phyloP scores from a whole-genome alignment of 2,797 vertebrate species.

The Spinus olivaceus region DNA sequence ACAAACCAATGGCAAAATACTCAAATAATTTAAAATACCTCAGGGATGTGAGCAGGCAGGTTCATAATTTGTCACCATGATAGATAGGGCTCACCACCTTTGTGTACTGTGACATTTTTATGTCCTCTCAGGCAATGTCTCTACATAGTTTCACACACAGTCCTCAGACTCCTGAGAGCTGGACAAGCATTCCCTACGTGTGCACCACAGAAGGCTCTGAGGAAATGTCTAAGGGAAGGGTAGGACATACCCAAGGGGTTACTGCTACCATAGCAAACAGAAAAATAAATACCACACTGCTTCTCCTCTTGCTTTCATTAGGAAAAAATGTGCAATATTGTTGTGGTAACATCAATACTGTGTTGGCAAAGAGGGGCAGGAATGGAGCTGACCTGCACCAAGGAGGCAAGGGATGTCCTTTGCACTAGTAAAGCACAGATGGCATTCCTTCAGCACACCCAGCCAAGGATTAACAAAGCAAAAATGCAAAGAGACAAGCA shows the following conservation, averaged over 20 bases:
- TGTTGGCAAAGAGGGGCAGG: not conserved
- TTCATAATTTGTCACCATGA: not conserved
- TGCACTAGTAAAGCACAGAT: not conserved
- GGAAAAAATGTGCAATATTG: not conserved
- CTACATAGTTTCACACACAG: not conserved
- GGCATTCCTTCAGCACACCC: not conserved
- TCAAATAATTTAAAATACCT: not conserved
- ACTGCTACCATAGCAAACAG: slow-evolving; percentile 19
- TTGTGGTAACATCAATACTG: not conserved
- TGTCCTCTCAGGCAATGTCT: not conserved
- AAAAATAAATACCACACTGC: slow-evolving; percentile 3
- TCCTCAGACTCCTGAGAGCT: not conserved
- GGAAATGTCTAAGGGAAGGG: not conserved
- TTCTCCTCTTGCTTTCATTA: not conserved
- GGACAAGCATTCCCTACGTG: not conserved
- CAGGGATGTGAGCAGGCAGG: not conserved
- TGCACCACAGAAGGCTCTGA: not conserved
- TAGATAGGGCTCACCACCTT: not conserved
- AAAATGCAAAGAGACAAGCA: not conserved
- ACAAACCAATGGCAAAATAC: not conserved
- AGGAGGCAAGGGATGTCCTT: not conserved
- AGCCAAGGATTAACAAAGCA: not conserved
- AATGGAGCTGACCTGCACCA: not conserved
- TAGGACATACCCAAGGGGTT: slow-evolving; percentile 4
- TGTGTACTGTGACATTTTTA: not conserved